Percentiles rank a stretch among this genome's conserved stretches.
Conservation (phyloP, 2,888 invertebrate genomes). For the Lapara coniferarum region DNA sequence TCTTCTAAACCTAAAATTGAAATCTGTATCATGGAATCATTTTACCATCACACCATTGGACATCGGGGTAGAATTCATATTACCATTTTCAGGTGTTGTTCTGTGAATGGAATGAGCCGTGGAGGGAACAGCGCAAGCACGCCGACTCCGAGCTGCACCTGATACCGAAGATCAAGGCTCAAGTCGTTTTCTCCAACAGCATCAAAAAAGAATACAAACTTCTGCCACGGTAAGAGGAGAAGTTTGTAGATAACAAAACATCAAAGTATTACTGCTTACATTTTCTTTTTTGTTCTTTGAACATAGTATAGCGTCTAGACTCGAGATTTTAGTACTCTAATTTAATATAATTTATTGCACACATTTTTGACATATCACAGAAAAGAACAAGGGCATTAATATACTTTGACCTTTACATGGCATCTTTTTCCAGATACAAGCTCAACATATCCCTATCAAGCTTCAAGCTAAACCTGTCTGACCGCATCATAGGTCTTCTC, state of each 20-base stretch:
- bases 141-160: conserved; percentile 90
- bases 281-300: no score
- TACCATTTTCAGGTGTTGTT: conserved; percentile 70
- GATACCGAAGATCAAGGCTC: conserved; percentile 86
- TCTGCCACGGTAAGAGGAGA: conserved; percentile 81
- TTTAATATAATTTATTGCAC: no score
- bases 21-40: background rate
- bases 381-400: background rate
- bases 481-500: conserved; percentile 86
- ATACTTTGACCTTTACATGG: background rate
- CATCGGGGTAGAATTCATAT: no score
- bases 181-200: conserved; percentile 88
- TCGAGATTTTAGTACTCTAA: no score
- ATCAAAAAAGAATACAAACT: conserved; percentile 88
- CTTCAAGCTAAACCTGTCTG: conserved; percentile 89
- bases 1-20: no score
- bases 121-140: conserved; percentile 88
- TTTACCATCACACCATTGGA: no score
- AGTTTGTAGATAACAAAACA: no score
- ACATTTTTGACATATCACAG: no score
- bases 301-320: no score
- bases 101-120: conserved; percentile 86
- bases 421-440: conserved; percentile 85
- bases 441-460: conserved; percentile 88
- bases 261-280: no score